These are phyloP conservation scores for Penaeus vannamei DNA, from an alignment of 1,140 invertebrate genomes.

Conservation along the genomic window DNA sequence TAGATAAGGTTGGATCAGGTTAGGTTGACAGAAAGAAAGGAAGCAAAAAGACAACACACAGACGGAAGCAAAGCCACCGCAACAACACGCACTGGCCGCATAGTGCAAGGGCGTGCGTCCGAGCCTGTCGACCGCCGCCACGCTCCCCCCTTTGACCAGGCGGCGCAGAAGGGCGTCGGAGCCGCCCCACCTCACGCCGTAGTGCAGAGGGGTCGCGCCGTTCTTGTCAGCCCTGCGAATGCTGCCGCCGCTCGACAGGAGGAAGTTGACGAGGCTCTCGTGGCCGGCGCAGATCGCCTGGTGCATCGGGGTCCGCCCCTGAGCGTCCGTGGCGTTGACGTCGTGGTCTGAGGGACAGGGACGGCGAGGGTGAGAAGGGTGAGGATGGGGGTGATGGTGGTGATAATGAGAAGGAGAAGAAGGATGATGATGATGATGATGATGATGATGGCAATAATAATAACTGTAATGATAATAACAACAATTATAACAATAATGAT, in stretches of 20 bases:
- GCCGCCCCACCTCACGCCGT: conserved; percentile 67
- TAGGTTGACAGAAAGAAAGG: too few relatives aligned
- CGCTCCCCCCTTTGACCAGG: conserved; percentile 51
- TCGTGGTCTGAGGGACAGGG: conserved; percentile 32
- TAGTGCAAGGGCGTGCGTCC: conserved; percentile 65
- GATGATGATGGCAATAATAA: too few relatives aligned
- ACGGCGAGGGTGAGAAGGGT: background rate
- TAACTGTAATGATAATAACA: too few relatives aligned
- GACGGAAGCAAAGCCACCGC: too few relatives aligned
- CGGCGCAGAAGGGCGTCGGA: conserved; percentile 65
- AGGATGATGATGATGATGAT: too few relatives aligned
- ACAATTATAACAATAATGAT: too few relatives aligned
- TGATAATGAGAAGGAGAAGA: too few relatives aligned
- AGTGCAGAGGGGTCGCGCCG: conserved; percentile 66
- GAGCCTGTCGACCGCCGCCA: conserved; percentile 51
- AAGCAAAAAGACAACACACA: background rate
- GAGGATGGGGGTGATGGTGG: background rate
- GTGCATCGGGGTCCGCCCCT: conserved; percentile 55
- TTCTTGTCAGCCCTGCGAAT: conserved; percentile 45
- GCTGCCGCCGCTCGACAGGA: conserved; percentile 51
- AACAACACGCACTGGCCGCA: conserved; percentile 57
- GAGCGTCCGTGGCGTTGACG: conserved; percentile 47
- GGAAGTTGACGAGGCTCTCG: conserved; percentile 49
- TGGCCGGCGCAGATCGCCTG: conserved; percentile 52
- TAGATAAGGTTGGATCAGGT: too few relatives aligned